These are phyloP conservation scores for Callaeas wilsoni DNA, from an alignment of 2,113 vertebrate species.

Conservation along the genomic window DNA sequence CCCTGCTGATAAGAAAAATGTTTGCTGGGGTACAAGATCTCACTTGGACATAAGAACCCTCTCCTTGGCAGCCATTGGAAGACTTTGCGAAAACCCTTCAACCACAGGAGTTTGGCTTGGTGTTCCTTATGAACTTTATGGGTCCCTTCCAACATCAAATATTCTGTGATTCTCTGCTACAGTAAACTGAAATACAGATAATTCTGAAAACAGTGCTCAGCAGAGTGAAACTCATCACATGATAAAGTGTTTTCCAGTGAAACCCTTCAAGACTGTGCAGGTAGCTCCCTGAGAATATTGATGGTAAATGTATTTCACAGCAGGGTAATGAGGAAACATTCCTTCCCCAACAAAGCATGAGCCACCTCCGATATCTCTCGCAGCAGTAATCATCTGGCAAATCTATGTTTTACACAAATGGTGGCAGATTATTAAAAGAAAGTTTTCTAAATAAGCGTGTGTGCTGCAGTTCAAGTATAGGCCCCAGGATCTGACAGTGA, in stretches of 20 bases:
- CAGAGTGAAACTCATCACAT: background rate
- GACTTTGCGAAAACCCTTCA: background rate
- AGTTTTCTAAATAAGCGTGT: background rate
- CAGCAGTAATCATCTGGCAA: background rate
- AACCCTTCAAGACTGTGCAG: background rate
- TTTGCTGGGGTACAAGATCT: background rate
- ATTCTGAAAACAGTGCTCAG: background rate
- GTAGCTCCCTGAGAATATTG: background rate
- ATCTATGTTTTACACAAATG: background rate
- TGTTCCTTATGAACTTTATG: background rate
- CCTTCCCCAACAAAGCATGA: background rate
- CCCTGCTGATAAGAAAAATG: accelerated
- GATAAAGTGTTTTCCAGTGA: background rate
- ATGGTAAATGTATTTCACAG: background rate
- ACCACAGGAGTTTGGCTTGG: background rate
- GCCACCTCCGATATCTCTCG: background rate
- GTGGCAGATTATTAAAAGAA: background rate
- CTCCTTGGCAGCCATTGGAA: background rate
- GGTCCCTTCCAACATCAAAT: background rate
- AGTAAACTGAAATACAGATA: background rate
- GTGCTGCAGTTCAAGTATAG: background rate
- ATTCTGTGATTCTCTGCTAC: background rate
- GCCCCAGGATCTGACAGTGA: background rate
- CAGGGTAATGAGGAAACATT: background rate
- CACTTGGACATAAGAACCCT: background rate